Percentiles rank a stretch among this genome's conserved stretches.
These are phyloP conservation scores for Tinamus guttatus DNA, from an alignment of 2,113 vertebrate species.

Conservation along the genomic window DNA sequence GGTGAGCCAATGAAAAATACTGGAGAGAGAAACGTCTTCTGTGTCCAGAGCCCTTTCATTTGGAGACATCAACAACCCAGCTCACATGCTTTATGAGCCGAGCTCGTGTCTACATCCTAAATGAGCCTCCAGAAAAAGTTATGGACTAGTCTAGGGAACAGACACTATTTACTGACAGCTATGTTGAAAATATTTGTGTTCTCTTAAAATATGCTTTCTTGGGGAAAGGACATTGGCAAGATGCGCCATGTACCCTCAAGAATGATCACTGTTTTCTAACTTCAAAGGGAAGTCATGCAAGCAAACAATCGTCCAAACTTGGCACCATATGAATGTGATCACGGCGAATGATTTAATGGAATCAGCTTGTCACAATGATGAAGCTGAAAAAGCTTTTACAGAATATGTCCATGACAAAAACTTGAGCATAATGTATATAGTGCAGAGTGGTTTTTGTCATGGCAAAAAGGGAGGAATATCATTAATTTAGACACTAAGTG, in stretches of 20 bases:
- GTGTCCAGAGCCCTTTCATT: background rate
- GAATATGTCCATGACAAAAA: conserved; percentile 67
- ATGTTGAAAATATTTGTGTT: conserved; percentile 16
- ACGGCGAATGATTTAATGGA: conserved; percentile 75
- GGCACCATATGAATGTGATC: conserved; percentile 45
- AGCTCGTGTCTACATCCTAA: background rate
- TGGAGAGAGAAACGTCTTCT: background rate
- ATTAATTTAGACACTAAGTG: conserved; percentile 77
- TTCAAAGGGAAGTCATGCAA: conserved; percentile 51
- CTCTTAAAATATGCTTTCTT: conserved; percentile 42
- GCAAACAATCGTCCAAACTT: background rate
- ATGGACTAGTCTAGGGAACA: background rate
- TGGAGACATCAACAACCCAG: background rate
- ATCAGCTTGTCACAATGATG: conserved; percentile 73
- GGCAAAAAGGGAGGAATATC: conserved; percentile 70
- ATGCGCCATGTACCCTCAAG: conserved; percentile 4
- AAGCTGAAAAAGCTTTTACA: conserved; percentile 77
- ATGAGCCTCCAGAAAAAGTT: background rate
- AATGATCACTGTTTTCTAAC: conserved; percentile 60
- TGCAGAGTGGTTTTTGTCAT: conserved; percentile 68
- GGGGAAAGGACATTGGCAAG: background rate
- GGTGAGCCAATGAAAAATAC: background rate
- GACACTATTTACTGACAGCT: background rate
- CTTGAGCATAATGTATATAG: conserved; percentile 77
- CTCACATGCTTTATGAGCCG: background rate